phyloP scores from a whole-genome alignment of 2,113 vertebrate genomes.

The Catharus fuscescens region DNA sequence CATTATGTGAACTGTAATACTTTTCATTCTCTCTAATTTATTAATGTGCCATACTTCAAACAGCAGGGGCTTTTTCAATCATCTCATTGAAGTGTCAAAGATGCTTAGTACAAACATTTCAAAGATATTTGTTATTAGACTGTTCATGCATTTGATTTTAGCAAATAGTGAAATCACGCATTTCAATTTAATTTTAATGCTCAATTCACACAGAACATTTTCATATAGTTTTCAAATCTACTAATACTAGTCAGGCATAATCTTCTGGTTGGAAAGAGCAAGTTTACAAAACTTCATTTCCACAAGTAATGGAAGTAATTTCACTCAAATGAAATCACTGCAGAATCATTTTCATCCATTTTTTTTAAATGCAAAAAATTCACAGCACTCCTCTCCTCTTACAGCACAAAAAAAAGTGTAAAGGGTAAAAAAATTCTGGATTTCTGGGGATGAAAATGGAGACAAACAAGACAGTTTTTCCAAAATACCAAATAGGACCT shows the following conservation, averaged over 20 bases:
- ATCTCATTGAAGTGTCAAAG: background rate
- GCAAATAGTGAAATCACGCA: background rate
- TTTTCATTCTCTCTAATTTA: background rate
- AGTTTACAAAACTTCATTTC: background rate
- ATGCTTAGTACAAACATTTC: background rate
- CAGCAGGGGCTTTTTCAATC: background rate
- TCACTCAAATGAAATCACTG: background rate
- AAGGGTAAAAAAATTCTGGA: background rate
- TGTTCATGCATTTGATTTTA: slow-evolving; percentile 10
- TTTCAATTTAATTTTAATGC: slow-evolving; percentile 46
- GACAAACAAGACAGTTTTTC: background rate
- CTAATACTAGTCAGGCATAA: background rate
- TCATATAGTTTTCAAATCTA: background rate
- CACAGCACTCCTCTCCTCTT: background rate
- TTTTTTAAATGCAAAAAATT: background rate
- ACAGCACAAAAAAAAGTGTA: background rate
- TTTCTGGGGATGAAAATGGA: background rate
- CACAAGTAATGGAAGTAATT: background rate
- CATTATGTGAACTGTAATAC: background rate
- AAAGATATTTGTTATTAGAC: slow-evolving; percentile 1
- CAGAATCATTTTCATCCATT: background rate
- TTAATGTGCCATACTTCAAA: background rate
- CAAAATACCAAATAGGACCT: background rate
- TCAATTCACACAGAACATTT: background rate
- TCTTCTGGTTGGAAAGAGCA: background rate